Percentiles rank a stretch among this genome's conserved stretches.
Conservation (phyloP, 1,140 invertebrate species). For the Leucophenga varia region DNA sequence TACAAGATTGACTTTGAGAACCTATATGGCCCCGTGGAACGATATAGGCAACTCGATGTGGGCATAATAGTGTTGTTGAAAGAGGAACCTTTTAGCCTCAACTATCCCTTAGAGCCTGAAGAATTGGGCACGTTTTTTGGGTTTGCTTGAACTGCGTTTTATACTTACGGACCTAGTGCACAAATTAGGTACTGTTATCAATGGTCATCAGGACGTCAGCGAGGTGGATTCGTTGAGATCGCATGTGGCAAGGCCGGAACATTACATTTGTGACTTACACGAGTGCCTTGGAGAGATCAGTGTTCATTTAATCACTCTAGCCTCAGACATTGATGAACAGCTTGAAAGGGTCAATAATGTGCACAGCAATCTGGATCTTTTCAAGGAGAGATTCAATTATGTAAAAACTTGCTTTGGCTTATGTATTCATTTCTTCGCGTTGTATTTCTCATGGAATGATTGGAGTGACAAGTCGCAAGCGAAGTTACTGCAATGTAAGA, state of each 20-base stretch:
- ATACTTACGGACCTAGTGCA: slow-evolving; percentile 55
- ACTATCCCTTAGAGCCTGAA: slow-evolving; percentile 54
- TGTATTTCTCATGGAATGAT: slow-evolving; percentile 75
- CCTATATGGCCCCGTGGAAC: slow-evolving; percentile 35
- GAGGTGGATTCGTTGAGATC: slow-evolving; percentile 18
- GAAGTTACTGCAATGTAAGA: no score
- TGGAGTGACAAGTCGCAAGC: slow-evolving; percentile 65
- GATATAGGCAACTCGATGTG: slow-evolving; percentile 58
- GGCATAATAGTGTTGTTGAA: slow-evolving; percentile 58
- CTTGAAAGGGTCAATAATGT: slow-evolving; percentile 61
- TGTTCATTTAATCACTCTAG: no score
- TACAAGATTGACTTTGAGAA: slow-evolving; percentile 38
- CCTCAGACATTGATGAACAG: slow-evolving; percentile 58
- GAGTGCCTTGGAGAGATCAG: no score
- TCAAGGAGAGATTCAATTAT: slow-evolving; percentile 58
- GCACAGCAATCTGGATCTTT: slow-evolving; percentile 63
- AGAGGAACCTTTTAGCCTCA: slow-evolving; percentile 39
- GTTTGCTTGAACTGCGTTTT: slow-evolving; percentile 49
- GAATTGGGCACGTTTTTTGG: slow-evolving; percentile 36
- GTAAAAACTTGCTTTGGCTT: slow-evolving; percentile 62
- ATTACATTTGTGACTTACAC: slow-evolving; percentile 58
- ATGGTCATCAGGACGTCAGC: no score
- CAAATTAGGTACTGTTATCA: slow-evolving; percentile 51
- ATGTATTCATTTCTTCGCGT: slow-evolving; percentile 62
- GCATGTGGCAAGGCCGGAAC: slow-evolving; percentile 38